Conservation (phyloP, 2,113 vertebrate genomes). For the Carassius gibelio region DNA sequence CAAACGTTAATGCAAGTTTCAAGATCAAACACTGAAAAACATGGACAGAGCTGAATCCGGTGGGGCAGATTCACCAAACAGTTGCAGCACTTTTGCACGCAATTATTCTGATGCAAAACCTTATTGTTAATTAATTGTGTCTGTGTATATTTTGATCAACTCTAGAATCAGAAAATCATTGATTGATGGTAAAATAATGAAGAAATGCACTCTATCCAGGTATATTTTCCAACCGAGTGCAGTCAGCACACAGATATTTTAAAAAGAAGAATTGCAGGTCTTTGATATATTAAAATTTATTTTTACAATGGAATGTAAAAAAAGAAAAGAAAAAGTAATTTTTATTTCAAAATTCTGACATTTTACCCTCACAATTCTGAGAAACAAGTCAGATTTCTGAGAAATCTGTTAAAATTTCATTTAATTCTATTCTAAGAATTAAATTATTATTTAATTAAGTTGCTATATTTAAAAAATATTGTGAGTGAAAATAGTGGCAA, state of each 20-base stretch:
- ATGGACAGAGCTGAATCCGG: background rate
- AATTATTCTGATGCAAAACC: background rate
- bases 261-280: background rate
- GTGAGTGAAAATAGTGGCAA: too few relatives aligned
- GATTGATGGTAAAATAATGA: background rate
- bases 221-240: background rate
- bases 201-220: background rate
- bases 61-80: background rate
- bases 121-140: background rate
- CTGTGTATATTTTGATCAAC: background rate
- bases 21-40: background rate
- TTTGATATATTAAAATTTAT: too few relatives aligned
- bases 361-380: too few relatives aligned
- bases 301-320: too few relatives aligned
- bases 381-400: too few relatives aligned
- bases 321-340: too few relatives aligned
- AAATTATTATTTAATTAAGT: too few relatives aligned
- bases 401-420: too few relatives aligned
- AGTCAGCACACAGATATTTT: background rate
- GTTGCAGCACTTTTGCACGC: background rate
- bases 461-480: too few relatives aligned
- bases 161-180: background rate
- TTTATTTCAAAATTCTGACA: too few relatives aligned
- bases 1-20: conserved; percentile 64
- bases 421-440: too few relatives aligned